Evolutionary conservation across 1,140 invertebrate species (phyloP), one percentile per base, ranked within the genome.

Genomic region (Cryptotermes secundus): DNA sequence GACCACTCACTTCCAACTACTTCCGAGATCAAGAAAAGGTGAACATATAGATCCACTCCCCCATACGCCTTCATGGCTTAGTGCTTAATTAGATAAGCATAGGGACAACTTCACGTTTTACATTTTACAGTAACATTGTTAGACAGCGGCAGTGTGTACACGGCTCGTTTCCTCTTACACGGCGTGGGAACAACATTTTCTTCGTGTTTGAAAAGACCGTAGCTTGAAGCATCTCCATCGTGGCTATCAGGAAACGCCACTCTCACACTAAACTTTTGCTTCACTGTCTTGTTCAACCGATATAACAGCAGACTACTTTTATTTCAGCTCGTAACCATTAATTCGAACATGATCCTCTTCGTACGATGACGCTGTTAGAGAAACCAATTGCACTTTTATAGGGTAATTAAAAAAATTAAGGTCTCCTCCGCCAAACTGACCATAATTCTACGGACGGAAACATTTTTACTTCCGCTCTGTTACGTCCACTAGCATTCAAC

Each of bases 331-430:
- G 12, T 72, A 72, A 72, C 59, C 59, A 31, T 72, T 3, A 72
- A 26, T 1, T 72, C 59, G 0, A 22, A 3, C 45, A 49, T 19
- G 19, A n/a, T 16, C 31, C 59, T n/a, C 59, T 72, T 6, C 59
- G 14, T n/a, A 31, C 16, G 53, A 59, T 2, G n/a, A 14, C n/a
- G 59, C 10, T 19, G 19, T 72, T 72, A 6, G n/a, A 12, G 7
- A 31, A n/a, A 7, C n/a, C 59, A 72, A 72, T 72, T 72, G 59
- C n/a, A 72, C 59, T 72, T 72, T n/a, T 72, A 72, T 72, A 72
- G n/a, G 19, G 7, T 72, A 72, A 72, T 72, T 72, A 72, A 72
- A 72, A 72, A 59, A 72, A 10, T 72, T 10, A 31, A 72, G 26
- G n/a, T 10, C 59, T 1, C n/a, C n/a, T 1, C 9, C n/a, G 10